These are phyloP conservation scores for Stomatorhinus ivindoensis DNA, from an alignment of 2,113 vertebrate species.

Conservation along the genomic window DNA sequence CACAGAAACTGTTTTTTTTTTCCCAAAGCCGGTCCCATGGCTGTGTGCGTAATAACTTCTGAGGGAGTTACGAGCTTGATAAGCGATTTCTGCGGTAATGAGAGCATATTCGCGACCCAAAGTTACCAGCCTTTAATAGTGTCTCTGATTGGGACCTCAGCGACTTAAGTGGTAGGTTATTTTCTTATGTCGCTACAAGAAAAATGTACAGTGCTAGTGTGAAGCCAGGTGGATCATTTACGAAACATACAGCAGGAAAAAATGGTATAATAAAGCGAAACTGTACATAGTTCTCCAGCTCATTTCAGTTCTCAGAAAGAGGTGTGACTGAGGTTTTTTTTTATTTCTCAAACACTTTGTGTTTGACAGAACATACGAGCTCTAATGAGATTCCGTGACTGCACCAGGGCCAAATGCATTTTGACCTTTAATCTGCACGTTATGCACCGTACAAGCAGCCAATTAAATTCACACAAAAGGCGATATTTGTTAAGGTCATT, in stretches of 20 bases:
- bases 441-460: constrained; percentile 27
- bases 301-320: background rate
- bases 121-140: constrained; percentile 17
- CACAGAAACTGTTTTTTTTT: constrained; percentile 22
- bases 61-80: constrained; percentile 12
- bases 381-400: constrained; percentile 28
- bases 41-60: constrained; percentile 24
- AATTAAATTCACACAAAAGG: constrained; percentile 40
- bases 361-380: constrained; percentile 7
- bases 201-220: background rate
- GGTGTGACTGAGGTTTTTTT: background rate
- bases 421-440: constrained; percentile 31
- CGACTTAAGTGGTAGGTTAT: background rate
- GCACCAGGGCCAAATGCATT: constrained; percentile 22
- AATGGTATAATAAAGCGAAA: background rate
- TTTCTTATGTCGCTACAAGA: background rate
- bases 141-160: constrained; percentile 12
- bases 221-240: background rate
- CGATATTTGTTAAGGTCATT: constrained; percentile 27
- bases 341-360: background rate
- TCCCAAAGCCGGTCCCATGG: constrained; percentile 25
- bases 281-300: background rate
- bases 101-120: constrained; percentile 29
- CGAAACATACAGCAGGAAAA: background rate
- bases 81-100: constrained; percentile 24